A percentile compares a stretch with the other conserved stretches of the same genome.
Conservation (phyloP, 2,888 invertebrate species). For the Sepiola atlantica region DNA sequence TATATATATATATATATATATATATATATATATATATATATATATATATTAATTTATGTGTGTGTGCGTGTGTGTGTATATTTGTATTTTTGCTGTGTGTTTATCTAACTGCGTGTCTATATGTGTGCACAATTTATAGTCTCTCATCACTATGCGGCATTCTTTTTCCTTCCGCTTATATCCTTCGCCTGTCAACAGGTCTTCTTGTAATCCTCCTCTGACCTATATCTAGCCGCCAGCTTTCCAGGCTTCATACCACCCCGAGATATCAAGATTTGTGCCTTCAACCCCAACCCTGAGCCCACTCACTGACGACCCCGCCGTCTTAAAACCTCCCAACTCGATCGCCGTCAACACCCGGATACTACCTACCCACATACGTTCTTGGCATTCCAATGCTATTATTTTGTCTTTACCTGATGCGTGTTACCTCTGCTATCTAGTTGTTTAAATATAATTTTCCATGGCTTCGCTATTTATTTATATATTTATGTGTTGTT, state of each 20-base stretch:
- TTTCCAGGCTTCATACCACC: slow-evolving; percentile 21
- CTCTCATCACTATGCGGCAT: background rate
- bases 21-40: too few species aligned
- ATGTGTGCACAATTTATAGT: background rate
- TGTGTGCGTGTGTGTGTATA: too few species aligned
- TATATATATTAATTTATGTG: too few species aligned
- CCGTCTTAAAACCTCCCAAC: background rate
- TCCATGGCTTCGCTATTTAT: background rate
- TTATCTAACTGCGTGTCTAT: background rate
- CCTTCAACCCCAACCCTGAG: background rate
- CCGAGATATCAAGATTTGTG: background rate
- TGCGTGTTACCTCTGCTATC: background rate
- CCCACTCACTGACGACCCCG: background rate
- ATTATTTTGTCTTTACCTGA: background rate
- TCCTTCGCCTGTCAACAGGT: background rate
- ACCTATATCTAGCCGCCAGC: background rate
- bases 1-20: too few species aligned
- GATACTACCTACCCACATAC: background rate
- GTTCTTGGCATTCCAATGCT: background rate
- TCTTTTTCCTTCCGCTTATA: background rate
- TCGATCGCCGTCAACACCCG: background rate
- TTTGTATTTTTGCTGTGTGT: too few species aligned
- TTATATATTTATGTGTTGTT: background rate
- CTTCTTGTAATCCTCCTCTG: background rate
- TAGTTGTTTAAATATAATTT: background rate